Evolutionary conservation across 2,888 invertebrate species (phyloP), one percentile per base, ranked within the genome.

Genomic region (Gortyna flavago): DNA sequence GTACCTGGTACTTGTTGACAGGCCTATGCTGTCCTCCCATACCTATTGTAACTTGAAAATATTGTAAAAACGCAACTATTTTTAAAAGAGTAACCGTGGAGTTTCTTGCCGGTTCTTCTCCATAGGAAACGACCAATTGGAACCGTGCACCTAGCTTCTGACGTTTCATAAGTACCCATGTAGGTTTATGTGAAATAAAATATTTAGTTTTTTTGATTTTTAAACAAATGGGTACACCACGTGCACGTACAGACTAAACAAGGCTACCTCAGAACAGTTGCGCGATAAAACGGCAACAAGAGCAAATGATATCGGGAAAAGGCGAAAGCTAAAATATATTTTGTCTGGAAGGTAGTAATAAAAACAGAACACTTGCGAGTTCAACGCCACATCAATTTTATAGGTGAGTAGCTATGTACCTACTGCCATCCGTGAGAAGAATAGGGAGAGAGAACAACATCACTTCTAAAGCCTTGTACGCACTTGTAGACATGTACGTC

Each of bases 361-460:
- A 87, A 74, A 80, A 80, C 70, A 84, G 48, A 81, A 62, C 67
- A 59, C 35, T 72, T 70, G 66, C 62, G 69, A 77, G 79, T 87
- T 84, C 66, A 75, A 72, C 67, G 74, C 51, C n/a, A 21, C 76
- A 62, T 54, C 66, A 72, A 65, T 87, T 81, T 75, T 64, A 72
- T 77, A 64, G 66, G 35, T 65, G 74, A 70, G 7, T 51, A 51
- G 25, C n/a, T n/a, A 54, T 41, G 51, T 72, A 72, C n/a, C n/a
- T n/a, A n/a, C 41, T 54, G 32, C 25, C 25, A 16, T 11, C 61
- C 51, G 38, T 76, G 71, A 72, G 54, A 48, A 35, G 32, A 61
- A 72, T 54, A 69, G 74, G 51, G 61, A 64, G 32, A 64, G 65
- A 72, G 74, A 67, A 77, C 59, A 54, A 66, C 72, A 79, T 83